Evolutionary conservation across 2,888 invertebrate genomes (phyloP), one percentile per base, ranked within the genome.

Genomic region (Ochropacha duplaris): DNA sequence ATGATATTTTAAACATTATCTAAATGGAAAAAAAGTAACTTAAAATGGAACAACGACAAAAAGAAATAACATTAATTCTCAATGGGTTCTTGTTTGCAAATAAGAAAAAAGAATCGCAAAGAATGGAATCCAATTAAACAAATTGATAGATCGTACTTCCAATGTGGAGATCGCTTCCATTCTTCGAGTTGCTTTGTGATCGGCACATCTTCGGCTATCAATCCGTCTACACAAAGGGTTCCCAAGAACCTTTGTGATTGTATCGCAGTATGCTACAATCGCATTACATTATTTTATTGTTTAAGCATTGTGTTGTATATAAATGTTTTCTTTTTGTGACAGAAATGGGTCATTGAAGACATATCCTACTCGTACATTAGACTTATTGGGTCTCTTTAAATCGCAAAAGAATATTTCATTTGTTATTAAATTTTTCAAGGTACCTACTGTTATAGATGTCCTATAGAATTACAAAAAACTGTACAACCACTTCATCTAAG

Each of bases 81-180:
- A 83, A 85, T 81, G 81, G 81, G 77, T 82, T 71, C 71, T 66
- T 75, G 83, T 79, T 85, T 81, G 79, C 62, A 80, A 84, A 81
- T 83, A 81, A 74, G 68, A 79, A 78, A 82, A 83, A 79, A 80
- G 86, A 84, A 81, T 79, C 78, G 81, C 83, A 88, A 86, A 88
- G 87, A 79, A 81, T 83, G 79, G 85, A 88, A 88, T 89, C 84
- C 88, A 89, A 89, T 89, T 88, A 88, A 88, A 89, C 86, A 87
- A 89, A 89, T 89, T 89, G 88, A 88, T 87, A 83, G 88, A 88
- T 89, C 81, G 81, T 72, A 77, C 79, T 77, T 71, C 68, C 74
- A 71, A 69, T 78, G 70, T 60, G 39, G 61, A 67, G 75, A 79
- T 78, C 72, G 74, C 59, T 66, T 58, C 69, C 72, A 72, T 79